Percentiles rank a stretch among this genome's conserved stretches.
phyloP scores from a whole-genome alignment of 37 sponge, comb jelly and placozoan species.

The Aplysina aerophoba region DNA sequence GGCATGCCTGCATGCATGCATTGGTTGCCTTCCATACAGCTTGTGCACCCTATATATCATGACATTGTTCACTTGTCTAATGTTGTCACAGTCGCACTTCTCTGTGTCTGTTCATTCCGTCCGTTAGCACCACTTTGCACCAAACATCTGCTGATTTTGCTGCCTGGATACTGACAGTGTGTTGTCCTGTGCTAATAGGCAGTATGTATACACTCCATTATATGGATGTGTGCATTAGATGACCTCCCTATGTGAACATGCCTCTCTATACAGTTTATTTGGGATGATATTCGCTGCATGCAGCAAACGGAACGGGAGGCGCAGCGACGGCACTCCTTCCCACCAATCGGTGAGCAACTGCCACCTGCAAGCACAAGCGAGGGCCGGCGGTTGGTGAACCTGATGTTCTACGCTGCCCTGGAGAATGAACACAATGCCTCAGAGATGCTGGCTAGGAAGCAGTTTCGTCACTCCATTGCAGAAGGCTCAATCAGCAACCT shows the following conservation, averaged over 20 bases:
- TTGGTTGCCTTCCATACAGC: no score
- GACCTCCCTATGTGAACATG: not conserved
- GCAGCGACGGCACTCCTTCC: conserved; percentile 6
- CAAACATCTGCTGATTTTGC: no score
- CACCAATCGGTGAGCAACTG: not conserved
- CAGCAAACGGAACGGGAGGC: not conserved
- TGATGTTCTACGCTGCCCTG: conserved; percentile 17
- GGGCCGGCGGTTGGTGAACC: not conserved
- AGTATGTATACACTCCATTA: no score
- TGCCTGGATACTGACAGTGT: no score
- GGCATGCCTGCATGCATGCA: no score
- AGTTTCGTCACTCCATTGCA: not conserved
- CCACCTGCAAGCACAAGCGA: not conserved
- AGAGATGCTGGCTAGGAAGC: not conserved
- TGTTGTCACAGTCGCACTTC: no score
- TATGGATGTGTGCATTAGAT: no score
- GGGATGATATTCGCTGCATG: conserved; percentile 2
- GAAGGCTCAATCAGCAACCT: conserved; percentile 5
- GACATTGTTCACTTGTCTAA: no score
- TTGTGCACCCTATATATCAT: no score
- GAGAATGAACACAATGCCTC: conserved; percentile 32
- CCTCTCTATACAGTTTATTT: not conserved
- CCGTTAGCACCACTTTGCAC: no score
- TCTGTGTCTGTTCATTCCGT: no score
- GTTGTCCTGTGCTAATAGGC: no score